phyloP scores from a whole-genome alignment of 2,113 vertebrate genomes.

The zebrafish (Danio rerio) region GRCz12tu NC_133196.1:11067501-11068000 shows the following conservation, averaged over 20 bases:
- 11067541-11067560: not conserved
- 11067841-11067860: not conserved
- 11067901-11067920: no score
- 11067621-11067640: conserved; percentile 27
- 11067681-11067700: conserved; percentile 54
- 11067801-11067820: no score
- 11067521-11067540: not conserved
- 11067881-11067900: no score
- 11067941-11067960: no score
- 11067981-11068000: no score
- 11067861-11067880: no score
- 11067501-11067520: not conserved
- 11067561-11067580: not conserved
- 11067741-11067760: conserved; percentile 52
- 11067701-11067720: conserved; percentile 52
- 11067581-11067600: not conserved
- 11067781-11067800: conserved; percentile 1
- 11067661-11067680: conserved; percentile 54
- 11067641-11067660: conserved; percentile 52
- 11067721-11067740: conserved; percentile 44
- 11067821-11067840: not conserved
- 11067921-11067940: no score
- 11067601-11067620: conserved; percentile 41
- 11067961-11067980: no score
- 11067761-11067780: conserved; percentile 9